Conservation (phyloP, 2,888 invertebrate species). For the Cheilosia vulpina region DNA sequence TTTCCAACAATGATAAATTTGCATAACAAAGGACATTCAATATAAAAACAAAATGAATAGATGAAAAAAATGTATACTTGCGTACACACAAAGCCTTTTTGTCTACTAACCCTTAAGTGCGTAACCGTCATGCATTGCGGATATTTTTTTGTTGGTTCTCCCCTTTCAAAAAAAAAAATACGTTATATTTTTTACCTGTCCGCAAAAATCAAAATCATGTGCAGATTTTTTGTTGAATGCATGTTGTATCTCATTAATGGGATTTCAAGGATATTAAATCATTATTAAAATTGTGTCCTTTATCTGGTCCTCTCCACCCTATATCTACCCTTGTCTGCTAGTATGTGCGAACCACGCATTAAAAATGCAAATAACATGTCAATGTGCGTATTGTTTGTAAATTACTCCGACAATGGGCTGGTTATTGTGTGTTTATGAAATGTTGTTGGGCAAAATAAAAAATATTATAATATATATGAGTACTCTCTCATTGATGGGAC, state of each 20-base stretch:
- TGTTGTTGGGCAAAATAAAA: conserved; percentile 52
- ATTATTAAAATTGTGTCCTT: conserved; percentile 67
- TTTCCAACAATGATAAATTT: conserved; percentile 33
- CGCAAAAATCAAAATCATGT: conserved; percentile 62
- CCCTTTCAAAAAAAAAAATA: conserved; percentile 1
- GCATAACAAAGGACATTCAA: conserved; percentile 45
- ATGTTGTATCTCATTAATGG: conserved; percentile 65
- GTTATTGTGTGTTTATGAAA: conserved; percentile 69
- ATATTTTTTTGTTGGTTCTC: not conserved
- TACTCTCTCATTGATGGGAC: conserved; percentile 29
- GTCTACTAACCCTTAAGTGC: conserved; percentile 31
- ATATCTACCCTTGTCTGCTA: not conserved
- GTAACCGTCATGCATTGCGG: conserved; percentile 23
- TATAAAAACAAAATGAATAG: conserved; percentile 8
- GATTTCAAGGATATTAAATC: conserved; percentile 69
- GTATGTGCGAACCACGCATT: conserved; percentile 39
- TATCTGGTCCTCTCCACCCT: conserved; percentile 3
- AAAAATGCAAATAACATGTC: conserved; percentile 75
- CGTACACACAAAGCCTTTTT: conserved; percentile 10
- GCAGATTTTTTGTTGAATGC: conserved; percentile 59
- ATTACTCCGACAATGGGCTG: conserved; percentile 71
- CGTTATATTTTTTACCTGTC: conserved; percentile 47
- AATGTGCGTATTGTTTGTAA: conserved; percentile 73
- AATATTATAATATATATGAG: conserved; percentile 8
- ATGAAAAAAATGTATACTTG: not conserved